These are phyloP conservation scores for Conistra vaccinii DNA, from an alignment of 2,888 invertebrate genomes.

Conservation along the genomic window DNA sequence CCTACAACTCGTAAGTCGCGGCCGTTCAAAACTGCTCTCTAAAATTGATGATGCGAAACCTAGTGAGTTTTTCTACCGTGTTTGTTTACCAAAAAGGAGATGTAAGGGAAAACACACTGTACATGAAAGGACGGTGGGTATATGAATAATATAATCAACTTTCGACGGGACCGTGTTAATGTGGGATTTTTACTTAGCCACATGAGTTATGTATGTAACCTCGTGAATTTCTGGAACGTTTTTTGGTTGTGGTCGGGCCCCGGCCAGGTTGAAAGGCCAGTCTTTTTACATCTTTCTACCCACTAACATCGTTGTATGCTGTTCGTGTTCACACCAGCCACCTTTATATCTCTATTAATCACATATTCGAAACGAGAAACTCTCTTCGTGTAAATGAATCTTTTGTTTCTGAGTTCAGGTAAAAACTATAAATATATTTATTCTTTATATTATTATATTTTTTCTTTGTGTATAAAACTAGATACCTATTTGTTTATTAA, in stretches of 20 bases:
- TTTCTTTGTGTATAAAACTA: background rate
- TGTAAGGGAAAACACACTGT: background rate
- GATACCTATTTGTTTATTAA: background rate
- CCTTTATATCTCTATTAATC: background rate
- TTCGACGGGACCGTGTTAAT: constrained; percentile 47
- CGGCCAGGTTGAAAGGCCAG: background rate
- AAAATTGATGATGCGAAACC: too few relatives aligned
- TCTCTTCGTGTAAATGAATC: background rate
- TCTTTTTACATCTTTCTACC: background rate
- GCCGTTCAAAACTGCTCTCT: too few relatives aligned
- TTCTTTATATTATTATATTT: too few relatives aligned
- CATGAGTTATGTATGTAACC: constrained; percentile 43
- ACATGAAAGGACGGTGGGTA: constrained; percentile 40
- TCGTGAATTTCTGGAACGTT: constrained; percentile 23
- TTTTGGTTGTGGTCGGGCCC: background rate
- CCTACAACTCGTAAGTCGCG: too few relatives aligned
- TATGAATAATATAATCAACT: constrained; percentile 67
- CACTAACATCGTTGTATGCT: background rate
- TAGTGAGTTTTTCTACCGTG: background rate
- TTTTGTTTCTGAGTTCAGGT: background rate
- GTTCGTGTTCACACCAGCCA: background rate
- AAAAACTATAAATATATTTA: background rate
- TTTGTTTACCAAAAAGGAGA: constrained; percentile 1
- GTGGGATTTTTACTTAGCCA: constrained; percentile 57
- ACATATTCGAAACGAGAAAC: background rate